These are phyloP conservation scores for Sorex fumeus DNA, from an alignment of 2,113 vertebrate species.

Conservation along the genomic window DNA sequence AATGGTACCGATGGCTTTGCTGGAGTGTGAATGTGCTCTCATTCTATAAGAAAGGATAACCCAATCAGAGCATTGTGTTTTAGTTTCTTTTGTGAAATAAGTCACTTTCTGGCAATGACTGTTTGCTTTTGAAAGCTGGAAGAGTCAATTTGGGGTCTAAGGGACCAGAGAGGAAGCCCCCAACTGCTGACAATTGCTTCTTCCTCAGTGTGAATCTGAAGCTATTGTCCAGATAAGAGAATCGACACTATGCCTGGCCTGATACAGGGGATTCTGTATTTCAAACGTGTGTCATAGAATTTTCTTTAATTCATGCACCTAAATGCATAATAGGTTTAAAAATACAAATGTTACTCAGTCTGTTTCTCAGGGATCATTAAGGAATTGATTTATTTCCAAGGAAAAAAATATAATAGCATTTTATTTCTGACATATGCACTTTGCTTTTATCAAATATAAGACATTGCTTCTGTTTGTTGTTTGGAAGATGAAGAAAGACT, in stretches of 20 bases:
- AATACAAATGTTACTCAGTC: conserved; percentile 14
- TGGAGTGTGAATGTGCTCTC: conserved; percentile 79
- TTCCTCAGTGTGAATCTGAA: conserved; percentile 74
- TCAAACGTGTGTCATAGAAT: conserved; percentile 3
- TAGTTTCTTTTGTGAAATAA: conserved; percentile 84
- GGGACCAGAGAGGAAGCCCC: conserved; percentile 76
- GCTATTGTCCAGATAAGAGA: conserved; percentile 76
- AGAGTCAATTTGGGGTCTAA: conserved; percentile 77
- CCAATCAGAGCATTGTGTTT: conserved; percentile 82
- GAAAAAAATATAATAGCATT: conserved; percentile 32
- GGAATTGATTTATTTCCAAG: conserved; percentile 59
- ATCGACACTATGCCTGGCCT: conserved; percentile 33
- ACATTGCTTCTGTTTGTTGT: not conserved
- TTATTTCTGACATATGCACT: not conserved
- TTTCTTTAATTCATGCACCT: conserved; percentile 38
- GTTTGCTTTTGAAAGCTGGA: conserved; percentile 84
- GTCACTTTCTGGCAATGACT: conserved; percentile 83
- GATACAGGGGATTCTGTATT: conserved; percentile 50
- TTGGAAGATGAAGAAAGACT: not conserved
- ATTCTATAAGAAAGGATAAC: conserved; percentile 81
- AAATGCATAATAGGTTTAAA: conserved; percentile 40
- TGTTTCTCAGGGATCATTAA: conserved; percentile 34
- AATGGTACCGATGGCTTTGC: conserved; percentile 74
- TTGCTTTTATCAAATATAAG: conserved; percentile 28
- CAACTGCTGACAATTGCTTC: conserved; percentile 77